phyloP scores from a whole-genome alignment of 1,140 invertebrate genomes.

The Drosophila parabipectinata region DNA sequence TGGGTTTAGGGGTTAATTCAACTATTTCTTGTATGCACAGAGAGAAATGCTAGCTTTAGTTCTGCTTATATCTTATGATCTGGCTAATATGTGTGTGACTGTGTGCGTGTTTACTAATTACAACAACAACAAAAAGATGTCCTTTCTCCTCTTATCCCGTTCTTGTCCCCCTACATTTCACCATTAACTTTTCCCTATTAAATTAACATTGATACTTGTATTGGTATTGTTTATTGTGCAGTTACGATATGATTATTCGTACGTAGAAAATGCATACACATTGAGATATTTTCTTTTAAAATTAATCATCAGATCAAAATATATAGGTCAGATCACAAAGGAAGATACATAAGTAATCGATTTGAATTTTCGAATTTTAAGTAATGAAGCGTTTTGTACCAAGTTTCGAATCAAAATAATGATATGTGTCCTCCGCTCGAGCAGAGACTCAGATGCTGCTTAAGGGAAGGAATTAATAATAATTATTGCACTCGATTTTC shows the following conservation, averaged over 20 bases:
- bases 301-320: conserved; percentile 17
- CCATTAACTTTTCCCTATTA: conserved; percentile 30
- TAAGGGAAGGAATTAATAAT: conserved; percentile 58
- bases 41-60: conserved; percentile 54
- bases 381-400: conserved; percentile 49
- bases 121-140: conserved; percentile 64
- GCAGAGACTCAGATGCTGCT: conserved; percentile 33
- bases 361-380: conserved; percentile 11
- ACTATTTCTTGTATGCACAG: conserved; percentile 38
- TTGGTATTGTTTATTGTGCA: conserved; percentile 65
- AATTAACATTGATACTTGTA: conserved; percentile 41
- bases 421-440: conserved; percentile 58
- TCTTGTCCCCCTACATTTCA: too few relatives aligned
- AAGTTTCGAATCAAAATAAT: conserved; percentile 47
- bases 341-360: conserved; percentile 6
- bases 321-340: conserved; percentile 18
- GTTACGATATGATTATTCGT: conserved; percentile 75
- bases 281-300: conserved; percentile 5
- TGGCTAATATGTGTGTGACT: conserved; percentile 30
- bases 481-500: conserved; percentile 76
- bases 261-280: conserved; percentile 48
- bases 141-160: neutral
- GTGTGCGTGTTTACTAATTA: conserved; percentile 52
- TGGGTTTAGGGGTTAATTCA: conserved; percentile 34
- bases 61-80: conserved; percentile 28